Conservation (phyloP, 2,888 invertebrate species). For the Tipula lateralis region DNA sequence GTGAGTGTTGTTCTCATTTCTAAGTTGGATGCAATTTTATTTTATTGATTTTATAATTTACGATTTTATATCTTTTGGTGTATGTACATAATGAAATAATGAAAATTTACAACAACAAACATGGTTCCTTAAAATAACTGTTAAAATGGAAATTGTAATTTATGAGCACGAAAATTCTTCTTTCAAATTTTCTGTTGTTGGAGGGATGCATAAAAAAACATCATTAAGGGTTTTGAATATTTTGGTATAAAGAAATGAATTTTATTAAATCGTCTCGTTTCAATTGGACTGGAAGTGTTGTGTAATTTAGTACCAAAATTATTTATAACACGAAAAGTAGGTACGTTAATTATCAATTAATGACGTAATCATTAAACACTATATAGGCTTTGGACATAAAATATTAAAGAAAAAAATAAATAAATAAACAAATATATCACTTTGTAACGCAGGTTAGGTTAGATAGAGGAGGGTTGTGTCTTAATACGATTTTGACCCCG, state of each 20-base stretch:
- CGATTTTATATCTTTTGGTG: neutral
- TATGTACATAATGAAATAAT: neutral
- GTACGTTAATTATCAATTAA: neutral
- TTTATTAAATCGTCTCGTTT: neutral
- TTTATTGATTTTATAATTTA: slow-evolving; percentile 24
- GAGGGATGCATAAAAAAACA: neutral
- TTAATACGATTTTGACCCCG: neutral
- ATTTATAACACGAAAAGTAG: too few relatives aligned
- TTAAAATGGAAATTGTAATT: slow-evolving; percentile 1
- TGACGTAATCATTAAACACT: neutral
- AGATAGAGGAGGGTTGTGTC: neutral
- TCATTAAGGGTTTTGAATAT: slow-evolving; percentile 6
- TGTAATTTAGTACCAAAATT: neutral
- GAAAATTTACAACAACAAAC: neutral
- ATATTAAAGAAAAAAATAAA: neutral
- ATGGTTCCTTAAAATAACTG: neutral
- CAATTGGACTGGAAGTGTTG: neutral
- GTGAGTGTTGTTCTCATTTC: neutral
- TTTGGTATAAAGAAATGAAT: neutral
- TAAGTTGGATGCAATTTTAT: slow-evolving; percentile 1
- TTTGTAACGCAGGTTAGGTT: neutral
- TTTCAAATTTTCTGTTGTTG: neutral
- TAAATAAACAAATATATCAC: neutral
- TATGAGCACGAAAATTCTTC: neutral
- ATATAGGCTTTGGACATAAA: neutral